Evolutionary conservation across 2,797 vertebrate species (phyloP).

Genomic region (Phataginus tricuspis): DNA sequence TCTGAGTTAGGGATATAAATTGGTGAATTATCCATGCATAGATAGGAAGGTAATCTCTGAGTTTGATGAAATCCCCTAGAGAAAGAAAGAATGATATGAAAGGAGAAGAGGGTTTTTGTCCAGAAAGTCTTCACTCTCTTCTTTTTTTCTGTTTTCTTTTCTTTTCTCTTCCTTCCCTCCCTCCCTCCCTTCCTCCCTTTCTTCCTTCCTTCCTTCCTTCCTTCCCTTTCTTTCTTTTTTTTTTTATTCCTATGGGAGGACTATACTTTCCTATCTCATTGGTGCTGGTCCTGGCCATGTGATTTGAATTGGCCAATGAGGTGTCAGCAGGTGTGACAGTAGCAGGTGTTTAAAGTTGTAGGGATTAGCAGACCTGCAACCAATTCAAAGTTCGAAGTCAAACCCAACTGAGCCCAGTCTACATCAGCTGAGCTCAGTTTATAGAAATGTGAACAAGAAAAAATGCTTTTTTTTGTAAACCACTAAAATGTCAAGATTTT

Average conservation of each 20-base stretch:
- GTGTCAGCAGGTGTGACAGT: background rate
- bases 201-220: background rate
- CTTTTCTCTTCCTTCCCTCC: no score
- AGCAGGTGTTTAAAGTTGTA: background rate
- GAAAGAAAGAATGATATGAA: background rate
- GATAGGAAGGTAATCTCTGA: background rate
- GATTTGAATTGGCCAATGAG: background rate
- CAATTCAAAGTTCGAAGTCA: background rate
- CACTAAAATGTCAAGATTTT: background rate
- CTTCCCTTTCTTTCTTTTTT: background rate
- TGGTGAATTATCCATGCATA: background rate
- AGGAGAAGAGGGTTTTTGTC: background rate
- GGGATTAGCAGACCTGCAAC: background rate
- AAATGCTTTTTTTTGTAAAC: background rate
- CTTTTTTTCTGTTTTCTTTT: no score
- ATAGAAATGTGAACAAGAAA: background rate
- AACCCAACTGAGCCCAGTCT: background rate
- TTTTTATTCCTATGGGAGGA: background rate
- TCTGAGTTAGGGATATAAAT: conserved; percentile 32
- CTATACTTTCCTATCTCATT: background rate
- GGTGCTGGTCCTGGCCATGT: background rate
- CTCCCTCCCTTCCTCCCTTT: background rate
- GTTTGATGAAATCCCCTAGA: background rate
- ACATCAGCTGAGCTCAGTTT: background rate
- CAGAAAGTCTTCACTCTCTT: background rate